Evolutionary conservation across 2,888 invertebrate genomes (phyloP).

Genomic region (Oasisia sp.): DNA sequence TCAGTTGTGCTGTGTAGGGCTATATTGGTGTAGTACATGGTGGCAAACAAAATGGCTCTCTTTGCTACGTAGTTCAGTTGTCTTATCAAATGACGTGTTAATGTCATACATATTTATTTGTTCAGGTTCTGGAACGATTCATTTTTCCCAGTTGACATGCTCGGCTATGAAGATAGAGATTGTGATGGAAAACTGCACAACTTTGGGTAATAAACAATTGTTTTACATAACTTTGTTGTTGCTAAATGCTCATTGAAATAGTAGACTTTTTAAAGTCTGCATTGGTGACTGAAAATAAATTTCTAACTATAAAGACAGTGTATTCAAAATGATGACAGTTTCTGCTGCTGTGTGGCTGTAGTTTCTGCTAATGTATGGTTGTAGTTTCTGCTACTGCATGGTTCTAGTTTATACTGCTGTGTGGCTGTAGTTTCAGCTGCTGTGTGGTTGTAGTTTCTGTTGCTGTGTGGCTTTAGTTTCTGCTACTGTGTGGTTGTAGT

Average conservation of each 20-base stretch:
- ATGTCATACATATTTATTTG: neutral
- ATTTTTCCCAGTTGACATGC: conserved; percentile 1
- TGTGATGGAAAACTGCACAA: neutral
- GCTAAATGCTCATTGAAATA: neutral
- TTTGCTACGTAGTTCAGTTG: too few relatives aligned
- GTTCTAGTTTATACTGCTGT: conserved; percentile 31
- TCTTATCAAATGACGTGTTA: neutral
- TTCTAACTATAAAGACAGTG: neutral
- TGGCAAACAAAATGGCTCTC: too few relatives aligned
- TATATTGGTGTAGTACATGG: too few relatives aligned
- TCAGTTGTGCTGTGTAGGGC: too few relatives aligned
- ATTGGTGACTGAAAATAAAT: neutral
- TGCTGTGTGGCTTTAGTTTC: conserved; percentile 31
- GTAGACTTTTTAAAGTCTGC: neutral
- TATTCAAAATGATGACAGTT: neutral
- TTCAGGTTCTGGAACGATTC: neutral
- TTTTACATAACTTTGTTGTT: neutral
- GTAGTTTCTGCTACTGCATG: conserved; percentile 29
- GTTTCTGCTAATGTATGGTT: conserved; percentile 27
- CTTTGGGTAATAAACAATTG: neutral
- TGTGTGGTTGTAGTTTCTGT: conserved; percentile 31
- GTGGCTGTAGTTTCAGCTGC: conserved; percentile 31
- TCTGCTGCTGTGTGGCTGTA: conserved; percentile 14
- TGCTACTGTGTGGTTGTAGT: conserved; percentile 23
- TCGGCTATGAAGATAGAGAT: neutral